Evolutionary conservation across 2,113 vertebrate genomes (phyloP).

Genomic region (Brienomyrus brachyistius): DNA sequence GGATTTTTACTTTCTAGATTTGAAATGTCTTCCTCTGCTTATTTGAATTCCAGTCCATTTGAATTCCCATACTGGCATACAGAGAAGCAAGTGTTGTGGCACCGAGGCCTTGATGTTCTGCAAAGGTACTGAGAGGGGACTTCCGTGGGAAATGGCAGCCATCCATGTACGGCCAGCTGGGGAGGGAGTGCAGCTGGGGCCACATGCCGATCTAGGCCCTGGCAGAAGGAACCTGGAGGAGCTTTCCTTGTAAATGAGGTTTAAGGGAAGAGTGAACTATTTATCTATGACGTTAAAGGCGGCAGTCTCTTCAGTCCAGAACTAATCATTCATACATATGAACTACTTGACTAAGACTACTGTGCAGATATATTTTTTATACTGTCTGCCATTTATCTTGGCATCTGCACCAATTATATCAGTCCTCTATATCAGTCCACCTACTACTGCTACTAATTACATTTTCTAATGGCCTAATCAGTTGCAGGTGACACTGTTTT

Average conservation of each 20-base stretch:
- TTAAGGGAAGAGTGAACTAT: background rate
- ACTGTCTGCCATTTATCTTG: background rate
- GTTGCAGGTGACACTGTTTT: background rate
- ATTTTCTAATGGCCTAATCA: background rate
- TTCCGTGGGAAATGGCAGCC: background rate
- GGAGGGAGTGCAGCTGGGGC: background rate
- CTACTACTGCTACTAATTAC: background rate
- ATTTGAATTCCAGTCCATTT: background rate
- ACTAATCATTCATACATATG: background rate
- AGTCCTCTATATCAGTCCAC: background rate
- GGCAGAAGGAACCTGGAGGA: background rate
- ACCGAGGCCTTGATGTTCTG: background rate
- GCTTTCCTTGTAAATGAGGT: background rate
- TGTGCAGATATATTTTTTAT: background rate
- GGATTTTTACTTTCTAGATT: background rate
- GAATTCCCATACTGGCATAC: background rate
- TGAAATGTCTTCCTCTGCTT: background rate
- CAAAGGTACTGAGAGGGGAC: background rate
- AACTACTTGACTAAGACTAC: background rate
- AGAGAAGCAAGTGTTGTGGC: background rate
- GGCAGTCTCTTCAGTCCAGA: background rate
- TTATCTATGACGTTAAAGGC: background rate
- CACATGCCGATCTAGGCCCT: background rate
- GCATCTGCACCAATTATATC: background rate
- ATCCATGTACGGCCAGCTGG: background rate